phyloP scores from a whole-genome alignment of 2,888 invertebrate species.

The Petrolisthes manimaculis region DNA sequence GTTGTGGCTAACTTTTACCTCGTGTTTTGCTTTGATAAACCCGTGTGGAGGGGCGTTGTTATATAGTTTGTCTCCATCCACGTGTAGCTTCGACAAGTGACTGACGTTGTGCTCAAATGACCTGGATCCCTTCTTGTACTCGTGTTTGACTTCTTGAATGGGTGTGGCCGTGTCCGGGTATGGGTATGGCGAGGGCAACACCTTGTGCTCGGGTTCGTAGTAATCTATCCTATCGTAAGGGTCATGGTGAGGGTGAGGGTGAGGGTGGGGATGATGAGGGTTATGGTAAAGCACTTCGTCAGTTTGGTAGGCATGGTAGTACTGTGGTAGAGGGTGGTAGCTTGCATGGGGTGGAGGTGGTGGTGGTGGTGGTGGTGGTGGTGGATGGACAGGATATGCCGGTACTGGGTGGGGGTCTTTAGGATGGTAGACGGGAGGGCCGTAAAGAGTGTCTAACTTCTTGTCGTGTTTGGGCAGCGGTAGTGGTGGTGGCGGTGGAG shows the following conservation, averaged over 20 bases:
- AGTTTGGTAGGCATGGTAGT: constrained; percentile 1
- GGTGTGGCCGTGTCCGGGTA: neutral
- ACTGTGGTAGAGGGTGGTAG: constrained; percentile 5
- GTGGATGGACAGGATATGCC: neutral
- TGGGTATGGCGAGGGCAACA: constrained; percentile 2
- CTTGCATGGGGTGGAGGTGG: constrained; percentile 11
- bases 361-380: neutral
- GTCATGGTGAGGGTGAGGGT: neutral
- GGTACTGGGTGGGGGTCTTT: neutral
- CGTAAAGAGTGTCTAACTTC: neutral
- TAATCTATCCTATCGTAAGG: constrained; percentile 31
- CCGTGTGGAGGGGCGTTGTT: constrained; percentile 42
- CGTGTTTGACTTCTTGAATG: constrained; percentile 41
- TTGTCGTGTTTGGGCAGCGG: constrained; percentile 24
- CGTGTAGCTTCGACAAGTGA: constrained; percentile 13
- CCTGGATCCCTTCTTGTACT: constrained; percentile 44
- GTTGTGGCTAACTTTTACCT: neutral
- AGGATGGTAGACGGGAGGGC: constrained; percentile 13
- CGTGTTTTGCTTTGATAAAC: constrained; percentile 48
- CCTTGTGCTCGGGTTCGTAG: constrained; percentile 26
- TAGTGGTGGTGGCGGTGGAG: constrained; percentile 40
- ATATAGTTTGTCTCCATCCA: constrained; percentile 35
- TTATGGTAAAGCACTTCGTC: neutral
- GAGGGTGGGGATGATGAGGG: neutral
- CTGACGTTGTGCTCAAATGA: constrained; percentile 43